A percentile compares a stretch with the other conserved stretches of the same genome.
Evolutionary conservation across 2,797 vertebrate genomes (phyloP).

Genomic region (Cryptoprocta ferox): DNA sequence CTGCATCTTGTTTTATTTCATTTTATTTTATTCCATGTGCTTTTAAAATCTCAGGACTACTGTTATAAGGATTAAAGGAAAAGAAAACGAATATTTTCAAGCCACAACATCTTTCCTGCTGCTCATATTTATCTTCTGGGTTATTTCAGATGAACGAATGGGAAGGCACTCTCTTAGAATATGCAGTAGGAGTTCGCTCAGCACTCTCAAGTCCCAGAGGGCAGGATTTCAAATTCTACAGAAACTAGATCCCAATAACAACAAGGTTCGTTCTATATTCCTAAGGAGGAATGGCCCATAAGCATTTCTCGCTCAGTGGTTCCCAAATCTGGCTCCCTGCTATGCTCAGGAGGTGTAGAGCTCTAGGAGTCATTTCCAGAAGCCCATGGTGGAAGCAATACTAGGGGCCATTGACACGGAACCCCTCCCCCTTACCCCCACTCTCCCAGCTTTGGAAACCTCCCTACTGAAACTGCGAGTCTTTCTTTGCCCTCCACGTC

Average conservation of each 20-base stretch:
- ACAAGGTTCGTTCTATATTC: neutral
- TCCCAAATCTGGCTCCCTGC: neutral
- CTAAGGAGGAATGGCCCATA: neutral
- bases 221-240: neutral
- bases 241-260: neutral
- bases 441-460: too few species aligned
- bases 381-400: fast-evolving
- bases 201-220: neutral
- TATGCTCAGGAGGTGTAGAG: neutral
- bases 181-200: neutral
- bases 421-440: too few species aligned
- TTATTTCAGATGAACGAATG: neutral
- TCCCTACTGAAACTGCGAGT: neutral
- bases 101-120: neutral
- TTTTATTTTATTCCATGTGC: too few species aligned
- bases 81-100: neutral
- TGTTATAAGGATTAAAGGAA: neutral
- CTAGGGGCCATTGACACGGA: too few species aligned
- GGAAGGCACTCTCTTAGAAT: neutral
- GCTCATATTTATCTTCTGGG: neutral
- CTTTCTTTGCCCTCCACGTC: neutral
- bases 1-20: too few species aligned
- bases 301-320: neutral
- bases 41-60: neutral
- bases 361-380: neutral